Evolutionary conservation across 2,888 invertebrate species (phyloP).

Genomic region (Ophonus ardosiacus): DNA sequence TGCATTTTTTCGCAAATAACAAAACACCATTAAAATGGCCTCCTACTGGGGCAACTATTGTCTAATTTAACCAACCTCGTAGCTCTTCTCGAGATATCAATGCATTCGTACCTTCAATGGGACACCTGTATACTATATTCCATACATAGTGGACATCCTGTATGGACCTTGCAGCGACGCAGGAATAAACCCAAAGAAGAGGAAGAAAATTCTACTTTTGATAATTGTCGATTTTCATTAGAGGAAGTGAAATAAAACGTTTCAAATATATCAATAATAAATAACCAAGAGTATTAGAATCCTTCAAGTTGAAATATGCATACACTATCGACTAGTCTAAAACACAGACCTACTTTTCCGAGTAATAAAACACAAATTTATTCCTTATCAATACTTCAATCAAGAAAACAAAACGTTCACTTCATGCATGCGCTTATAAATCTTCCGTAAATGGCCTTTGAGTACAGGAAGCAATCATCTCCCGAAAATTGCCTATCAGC

Average conservation of each 20-base stretch:
- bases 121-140: no score
- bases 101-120: no score
- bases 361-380: conserved; percentile 40
- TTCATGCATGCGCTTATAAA: conserved; percentile 34
- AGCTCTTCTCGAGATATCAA: no score
- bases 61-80: no score
- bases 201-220: no score
- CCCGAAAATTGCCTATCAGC: conserved; percentile 27
- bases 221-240: no score
- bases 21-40: no score
- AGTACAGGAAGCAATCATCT: conserved; percentile 37
- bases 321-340: neutral
- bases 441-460: conserved; percentile 11
- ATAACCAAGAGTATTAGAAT: neutral
- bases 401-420: conserved; percentile 27
- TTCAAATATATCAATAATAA: neutral
- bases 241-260: neutral
- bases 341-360: conserved; percentile 17
- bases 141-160: no score
- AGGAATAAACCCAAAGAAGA: no score
- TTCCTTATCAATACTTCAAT: conserved; percentile 43
- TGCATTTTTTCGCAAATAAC: no score
- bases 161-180: no score
- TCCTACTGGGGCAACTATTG: no score
- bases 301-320: conserved; percentile 3